Conservation (phyloP, 2,888 invertebrate genomes). For the Tortrix viridana region DNA sequence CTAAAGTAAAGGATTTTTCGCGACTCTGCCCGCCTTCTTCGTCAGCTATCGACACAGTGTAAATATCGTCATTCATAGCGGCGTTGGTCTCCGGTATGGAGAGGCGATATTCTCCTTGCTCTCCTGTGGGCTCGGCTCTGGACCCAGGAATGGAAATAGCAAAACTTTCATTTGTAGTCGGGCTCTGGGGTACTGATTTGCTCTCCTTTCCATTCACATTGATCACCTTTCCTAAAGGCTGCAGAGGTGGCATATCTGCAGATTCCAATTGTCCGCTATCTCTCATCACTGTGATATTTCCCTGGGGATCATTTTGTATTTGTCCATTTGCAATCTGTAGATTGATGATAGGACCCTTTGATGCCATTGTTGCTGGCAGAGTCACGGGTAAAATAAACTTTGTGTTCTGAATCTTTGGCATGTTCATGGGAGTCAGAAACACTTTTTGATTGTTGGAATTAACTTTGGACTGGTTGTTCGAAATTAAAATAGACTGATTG, state of each 20-base stretch:
- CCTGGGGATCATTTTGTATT: constrained; percentile 84
- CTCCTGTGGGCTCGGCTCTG: constrained; percentile 78
- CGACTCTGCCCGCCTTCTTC: constrained; percentile 70
- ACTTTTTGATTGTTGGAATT: constrained; percentile 81
- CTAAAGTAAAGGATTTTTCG: constrained; percentile 73
- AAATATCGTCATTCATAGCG: constrained; percentile 81
- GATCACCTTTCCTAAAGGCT: constrained; percentile 67
- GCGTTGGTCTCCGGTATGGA: constrained; percentile 81
- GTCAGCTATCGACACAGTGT: constrained; percentile 80
- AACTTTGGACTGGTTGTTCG: constrained; percentile 72
- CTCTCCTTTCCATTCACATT: constrained; percentile 67
- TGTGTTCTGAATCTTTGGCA: constrained; percentile 84
- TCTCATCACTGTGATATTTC: constrained; percentile 85
- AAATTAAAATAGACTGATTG: constrained; percentile 75
- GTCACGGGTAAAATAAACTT: constrained; percentile 81
- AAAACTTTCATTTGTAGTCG: constrained; percentile 68
- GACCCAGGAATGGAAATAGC: constrained; percentile 75
- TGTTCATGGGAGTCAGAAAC: constrained; percentile 82
- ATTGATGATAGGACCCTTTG: constrained; percentile 86
- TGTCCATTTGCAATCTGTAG: constrained; percentile 88
- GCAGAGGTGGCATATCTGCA: constrained; percentile 74
- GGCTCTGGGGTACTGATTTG: constrained; percentile 56
- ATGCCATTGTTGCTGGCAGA: constrained; percentile 81
- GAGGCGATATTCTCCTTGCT: constrained; percentile 77
- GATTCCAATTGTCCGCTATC: constrained; percentile 65